Conservation (phyloP, 2,888 invertebrate genomes). For the Gibbula magus region DNA sequence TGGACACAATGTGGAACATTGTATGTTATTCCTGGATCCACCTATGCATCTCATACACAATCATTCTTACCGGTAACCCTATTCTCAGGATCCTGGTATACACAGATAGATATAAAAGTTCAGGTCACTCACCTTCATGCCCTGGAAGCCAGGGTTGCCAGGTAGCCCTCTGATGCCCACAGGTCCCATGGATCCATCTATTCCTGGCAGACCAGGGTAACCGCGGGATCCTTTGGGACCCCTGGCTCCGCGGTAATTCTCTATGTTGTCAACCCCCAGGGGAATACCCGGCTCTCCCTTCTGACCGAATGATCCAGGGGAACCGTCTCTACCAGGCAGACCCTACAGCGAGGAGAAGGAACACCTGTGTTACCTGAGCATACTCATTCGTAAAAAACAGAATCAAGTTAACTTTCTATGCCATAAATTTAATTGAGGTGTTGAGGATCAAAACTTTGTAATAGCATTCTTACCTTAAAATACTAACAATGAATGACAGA, state of each 20-base stretch:
- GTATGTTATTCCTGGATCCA: no score
- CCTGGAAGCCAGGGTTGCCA: slow-evolving; percentile 46
- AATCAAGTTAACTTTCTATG: no score
- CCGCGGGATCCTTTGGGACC: slow-evolving; percentile 77
- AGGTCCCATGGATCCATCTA: slow-evolving; percentile 43
- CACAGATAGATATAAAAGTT: neutral
- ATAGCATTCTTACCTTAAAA: no score
- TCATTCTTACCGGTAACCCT: neutral
- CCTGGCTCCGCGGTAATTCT: slow-evolving; percentile 36
- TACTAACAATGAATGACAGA: no score
- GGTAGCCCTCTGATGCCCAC: slow-evolving; percentile 46
- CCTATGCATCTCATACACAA: neutral
- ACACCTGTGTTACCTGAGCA: no score
- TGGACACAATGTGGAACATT: no score
- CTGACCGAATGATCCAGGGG: slow-evolving; percentile 79
- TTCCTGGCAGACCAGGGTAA: slow-evolving; percentile 81
- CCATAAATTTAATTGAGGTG: no score
- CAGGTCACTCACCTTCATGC: slow-evolving; percentile 35
- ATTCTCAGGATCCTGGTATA: neutral
- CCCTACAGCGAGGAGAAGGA: slow-evolving; percentile 71
- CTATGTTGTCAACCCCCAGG: slow-evolving; percentile 30
- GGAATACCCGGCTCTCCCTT: slow-evolving; percentile 81
- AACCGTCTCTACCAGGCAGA: slow-evolving; percentile 50
- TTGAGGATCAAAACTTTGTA: no score
- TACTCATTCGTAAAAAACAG: no score